Evolutionary conservation across 2,797 vertebrate species (phyloP), one percentile per base, ranked within the genome.

Genomic region (Liparis tanakae): DNA sequence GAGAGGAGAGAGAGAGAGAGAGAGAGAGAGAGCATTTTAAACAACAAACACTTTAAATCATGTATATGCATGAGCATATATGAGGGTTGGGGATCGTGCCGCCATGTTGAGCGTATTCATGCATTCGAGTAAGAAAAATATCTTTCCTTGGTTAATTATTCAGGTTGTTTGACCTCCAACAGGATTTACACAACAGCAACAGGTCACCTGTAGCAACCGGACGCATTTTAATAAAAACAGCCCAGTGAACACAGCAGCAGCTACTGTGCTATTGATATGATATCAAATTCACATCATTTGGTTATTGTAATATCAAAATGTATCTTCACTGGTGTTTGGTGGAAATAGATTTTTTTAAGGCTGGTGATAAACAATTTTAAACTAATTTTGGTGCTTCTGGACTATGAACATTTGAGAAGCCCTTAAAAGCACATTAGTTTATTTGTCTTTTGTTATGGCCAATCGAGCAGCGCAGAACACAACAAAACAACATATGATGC

Each of bases 11-110:
- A 57, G 33, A 44, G 12, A 12, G 51, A 25, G 5, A 53, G 66
- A 64, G 17, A 12, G 53, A 54, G 53, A 54, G 53, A 13, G 20
- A 14, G 15, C 13, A 44, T 44, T 44, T 41, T 4, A 59, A 25
- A 56, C 22, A 9, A 53, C 25, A 34, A 18, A 50, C 4, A 50
- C 12, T 17, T 8, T 2, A 55, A 59, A 41, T 50, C 17, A 43
- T 83, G 61, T 76, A 83, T 78, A 85, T 80, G 67, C 12, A 80
- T 74, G 53, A 67, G 22, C 15, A 48, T 46, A 48, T 17, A 50
- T 22, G 57, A 67, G 36, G 51, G 63, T 18, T 50, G 51, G 48
- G 54, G 70, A 76, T 60, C 41, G 58, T 50, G 41, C 76, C 53
- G 43, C 46, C 6, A 20, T 5, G 33, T n/a, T 72, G 65, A 67